Base-by-base conservation (phyloP, 92 coral and sea anemone genomes). In the Pocillopora meandrina region DNA sequence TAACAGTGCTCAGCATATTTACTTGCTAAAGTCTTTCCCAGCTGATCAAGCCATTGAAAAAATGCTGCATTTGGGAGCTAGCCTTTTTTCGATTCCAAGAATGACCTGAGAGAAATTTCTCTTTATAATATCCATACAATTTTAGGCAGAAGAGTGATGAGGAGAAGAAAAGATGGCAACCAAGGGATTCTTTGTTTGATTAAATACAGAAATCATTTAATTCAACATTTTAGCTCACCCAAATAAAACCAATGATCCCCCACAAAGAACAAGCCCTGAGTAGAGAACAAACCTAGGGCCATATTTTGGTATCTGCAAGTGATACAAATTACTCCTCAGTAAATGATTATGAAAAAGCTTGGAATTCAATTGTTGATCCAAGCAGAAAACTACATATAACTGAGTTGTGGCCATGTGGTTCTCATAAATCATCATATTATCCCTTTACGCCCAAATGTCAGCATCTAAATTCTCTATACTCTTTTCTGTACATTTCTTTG, bases 301-400 rank as follows among this genome's bases (percentile, higher is more conserved):
- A 33, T 59, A 76, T 17, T 76, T 26, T 59, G 80, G 20, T 33
- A 76, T 60, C 80, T 76, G 67, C 16, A 17, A 34, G 17, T 23
- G 9, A 7, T n/a, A 2, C 52, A 68, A 13, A 68, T 68, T 68
- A 12, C 9, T 12, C 1, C 20, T 31, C 23, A 4, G 68, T 1
- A 63, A 63, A 67, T 9, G 2, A 34, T n/a, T 10, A 35, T 5
- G 15, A 23, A 16, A 10, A 3, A 23, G 26, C 2, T 31, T 12
- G 20, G 10, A 65, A 2, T 10, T 13, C 11, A 9, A 18, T 4
- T 0, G 16, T 12, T 2, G 12, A 23, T 65, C 1, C 23, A n/a
- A 6, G 12, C 12, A 19, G 12, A 65, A 2, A 20, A 33, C 11
- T 5, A 18, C 3, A 0, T 1, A n/a, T 12, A 14, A 10, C 5